Base-by-base conservation (phyloP, 2,797 vertebrate genomes). In the Girardinus metallicus region DNA sequence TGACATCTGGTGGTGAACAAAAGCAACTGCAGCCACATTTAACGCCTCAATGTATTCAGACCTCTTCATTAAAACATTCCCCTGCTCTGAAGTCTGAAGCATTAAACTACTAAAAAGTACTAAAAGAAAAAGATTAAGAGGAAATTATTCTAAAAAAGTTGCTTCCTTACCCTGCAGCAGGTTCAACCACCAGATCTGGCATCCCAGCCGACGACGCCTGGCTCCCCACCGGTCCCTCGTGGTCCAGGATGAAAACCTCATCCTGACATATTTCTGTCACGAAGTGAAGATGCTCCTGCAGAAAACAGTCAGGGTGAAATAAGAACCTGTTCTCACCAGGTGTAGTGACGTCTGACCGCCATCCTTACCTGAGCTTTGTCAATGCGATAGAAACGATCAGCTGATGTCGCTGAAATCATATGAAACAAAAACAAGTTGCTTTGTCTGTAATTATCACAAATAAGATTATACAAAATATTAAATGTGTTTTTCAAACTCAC, bases 231-330 rank as follows among this genome's bases (percentile, higher is more conserved):
- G 90, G 94, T 10, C 90, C 95, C 91, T 99, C 97, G 41, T 97
- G 97, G 90, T 99, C 98, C 94, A 99, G 93, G 93, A 99, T 99
- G 84, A 99, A 99, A 85, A 99, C 96, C 91, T 99, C 98, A 1
- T 99, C 98, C 88, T 99, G 98, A 85, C 98, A 99, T 91, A 99
- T 98, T 93, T 99, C 98, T 0, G 98, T 99, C 91, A 99, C 98
- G 91, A 98, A 99, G 95, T 99, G 98, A 82, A 99, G 97, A 90
- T 99, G 98, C 96, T 99, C 98, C 98, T 99, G 80, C 77, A 82
- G 64, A 16, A 26, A 16, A 10, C 60, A 29, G 18, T 46, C 62
- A 2, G 36, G 71, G 74, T 9, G 23, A 16, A 8, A 76, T 26
- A 18, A 46, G 29, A 29, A 74, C 26, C 13, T 13, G 57, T 2